These are phyloP conservation scores for Pluvialis apricaria DNA, from an alignment of 2,113 vertebrate genomes.

Conservation along the genomic window DNA sequence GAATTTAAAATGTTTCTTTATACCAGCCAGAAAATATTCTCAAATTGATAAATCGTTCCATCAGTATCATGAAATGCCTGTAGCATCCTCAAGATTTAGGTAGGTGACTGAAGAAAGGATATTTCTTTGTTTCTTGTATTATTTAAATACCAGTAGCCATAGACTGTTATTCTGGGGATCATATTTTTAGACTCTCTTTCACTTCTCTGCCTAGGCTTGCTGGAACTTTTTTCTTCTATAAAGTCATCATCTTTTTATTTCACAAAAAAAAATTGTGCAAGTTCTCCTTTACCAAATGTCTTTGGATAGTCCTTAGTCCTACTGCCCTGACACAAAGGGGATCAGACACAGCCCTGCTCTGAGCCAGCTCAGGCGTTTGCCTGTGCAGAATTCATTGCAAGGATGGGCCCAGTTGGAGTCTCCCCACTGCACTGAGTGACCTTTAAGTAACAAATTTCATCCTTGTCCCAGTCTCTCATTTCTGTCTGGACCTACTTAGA, in stretches of 20 bases:
- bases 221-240: background rate
- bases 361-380: background rate
- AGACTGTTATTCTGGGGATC: background rate
- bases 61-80: background rate
- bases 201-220: background rate
- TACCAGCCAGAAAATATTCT: background rate
- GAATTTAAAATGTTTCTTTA: background rate
- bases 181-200: background rate
- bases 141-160: background rate
- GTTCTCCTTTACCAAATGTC: background rate
- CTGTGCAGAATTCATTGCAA: background rate
- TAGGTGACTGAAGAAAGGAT: background rate
- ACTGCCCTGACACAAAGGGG: background rate
- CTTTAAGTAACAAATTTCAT: background rate
- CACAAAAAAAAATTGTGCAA: background rate
- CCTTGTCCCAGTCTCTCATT: background rate
- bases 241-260: background rate
- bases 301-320: background rate
- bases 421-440: background rate
- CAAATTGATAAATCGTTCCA: accelerated
- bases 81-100: background rate
- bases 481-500: background rate
- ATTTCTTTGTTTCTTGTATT: background rate
- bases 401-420: background rate
- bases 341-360: background rate